Base-by-base conservation (phyloP, 2,888 invertebrate genomes). In the Heteromurus nitidus region DNA sequence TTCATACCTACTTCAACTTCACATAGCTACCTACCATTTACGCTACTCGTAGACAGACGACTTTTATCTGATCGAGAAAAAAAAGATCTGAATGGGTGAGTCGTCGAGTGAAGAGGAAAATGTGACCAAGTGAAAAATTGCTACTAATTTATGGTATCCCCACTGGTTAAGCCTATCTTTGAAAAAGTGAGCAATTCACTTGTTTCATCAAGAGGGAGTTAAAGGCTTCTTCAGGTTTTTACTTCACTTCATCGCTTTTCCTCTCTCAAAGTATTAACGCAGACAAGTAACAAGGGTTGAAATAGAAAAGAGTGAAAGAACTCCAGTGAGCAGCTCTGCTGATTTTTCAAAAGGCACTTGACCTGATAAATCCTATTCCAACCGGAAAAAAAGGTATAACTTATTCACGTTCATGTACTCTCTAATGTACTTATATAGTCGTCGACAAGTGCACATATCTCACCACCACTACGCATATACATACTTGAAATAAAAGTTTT, bases 51-150 rank as follows among this genome's bases (percentile, higher is more conserved):
- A 28, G 50, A 47, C 67, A 67, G 80, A 73, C 70, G 47, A 58
- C 50, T 80, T n/a, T n/a, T 67, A 80, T 60, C 73, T 60, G 80
- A 80, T 80, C n/a, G 60, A 80, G 55, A 42, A 47, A 60, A 77
- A 74, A 58, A 13, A 36, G n/a, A 20, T 42, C 36, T 31, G 67
- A 65, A 67, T 75, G 72, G 73, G 73, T 47, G 73, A 80, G 13
- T 13, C 36, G 36, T 7, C 36, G 36, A 36, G 55, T 20, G 55
- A 47, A 47, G 79, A 62, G 72, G 70, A 73, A 65, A 77, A 82
- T 77, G 77, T 82, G 67, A 65, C 72, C 72, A 77, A 82, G 82
- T 82, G 82, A 77, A 75, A 82, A 77, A 82, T 82, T 82, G 82
- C 77, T 67, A 73, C 82, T 72, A 82, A 82, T 82, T 82, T 82